Evolutionary conservation across 2,797 vertebrate species (phyloP).

Genomic region (Phoxinus dragarum): DNA sequence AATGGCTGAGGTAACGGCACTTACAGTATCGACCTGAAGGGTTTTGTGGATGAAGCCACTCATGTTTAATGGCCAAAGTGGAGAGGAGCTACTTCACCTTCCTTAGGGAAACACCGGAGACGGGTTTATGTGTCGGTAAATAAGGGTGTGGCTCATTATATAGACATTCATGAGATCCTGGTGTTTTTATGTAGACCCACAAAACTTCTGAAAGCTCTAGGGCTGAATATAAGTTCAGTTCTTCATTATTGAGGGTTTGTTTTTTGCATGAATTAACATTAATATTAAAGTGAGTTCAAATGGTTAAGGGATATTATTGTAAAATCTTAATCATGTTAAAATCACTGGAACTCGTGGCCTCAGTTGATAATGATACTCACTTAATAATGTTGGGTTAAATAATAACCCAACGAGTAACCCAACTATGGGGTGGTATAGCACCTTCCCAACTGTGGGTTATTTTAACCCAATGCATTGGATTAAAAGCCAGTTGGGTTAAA

Average conservation of each 20-base stretch:
- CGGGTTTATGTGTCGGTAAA: not conserved
- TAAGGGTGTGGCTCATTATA: not conserved
- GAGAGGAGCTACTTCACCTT: not conserved
- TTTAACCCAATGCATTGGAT: too few species aligned
- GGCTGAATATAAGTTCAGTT: not conserved
- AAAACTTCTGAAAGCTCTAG: too few species aligned
- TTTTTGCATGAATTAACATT: not conserved
- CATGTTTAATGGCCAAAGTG: slow-evolving; percentile 7
- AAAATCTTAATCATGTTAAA: not conserved
- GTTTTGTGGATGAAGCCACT: slow-evolving; percentile 17
- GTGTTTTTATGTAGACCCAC: not conserved
- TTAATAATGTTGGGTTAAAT: too few species aligned
- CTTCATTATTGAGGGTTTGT: not conserved
- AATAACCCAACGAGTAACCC: too few species aligned
- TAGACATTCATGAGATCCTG: not conserved
- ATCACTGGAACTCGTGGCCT: not conserved
- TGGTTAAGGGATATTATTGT: not conserved
- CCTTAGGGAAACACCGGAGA: slow-evolving; percentile 1
- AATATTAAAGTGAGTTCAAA: not conserved
- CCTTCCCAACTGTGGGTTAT: too few species aligned
- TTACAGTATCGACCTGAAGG: slow-evolving; percentile 6
- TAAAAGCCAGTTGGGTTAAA: too few species aligned
- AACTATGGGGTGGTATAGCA: too few species aligned
- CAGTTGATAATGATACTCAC: too few species aligned
- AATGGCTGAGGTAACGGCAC: not conserved